Percentiles rank a stretch among this genome's conserved stretches.
Evolutionary conservation across 2,113 vertebrate species (phyloP).

Genomic region (Nestor notabilis): DNA sequence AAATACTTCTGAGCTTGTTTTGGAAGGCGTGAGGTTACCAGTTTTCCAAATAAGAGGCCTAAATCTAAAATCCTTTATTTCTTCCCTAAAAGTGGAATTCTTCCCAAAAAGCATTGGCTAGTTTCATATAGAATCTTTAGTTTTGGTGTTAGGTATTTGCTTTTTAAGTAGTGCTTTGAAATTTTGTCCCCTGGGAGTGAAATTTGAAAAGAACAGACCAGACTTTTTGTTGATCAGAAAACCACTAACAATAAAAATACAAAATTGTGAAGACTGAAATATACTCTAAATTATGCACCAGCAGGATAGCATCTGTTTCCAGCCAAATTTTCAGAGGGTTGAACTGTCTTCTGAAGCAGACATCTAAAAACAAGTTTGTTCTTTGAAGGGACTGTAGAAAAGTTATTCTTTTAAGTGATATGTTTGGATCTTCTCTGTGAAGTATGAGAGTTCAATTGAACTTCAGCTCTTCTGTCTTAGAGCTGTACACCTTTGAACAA

Average conservation of each 20-base stretch:
- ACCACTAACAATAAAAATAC: background rate
- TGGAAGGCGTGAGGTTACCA: background rate
- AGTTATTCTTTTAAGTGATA: background rate
- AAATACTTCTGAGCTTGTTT: background rate
- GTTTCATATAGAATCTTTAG: background rate
- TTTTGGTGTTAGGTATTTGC: background rate
- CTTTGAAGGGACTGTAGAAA: background rate
- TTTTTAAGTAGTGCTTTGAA: background rate
- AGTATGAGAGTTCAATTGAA: background rate
- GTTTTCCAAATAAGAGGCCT: background rate
- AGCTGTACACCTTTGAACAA: background rate
- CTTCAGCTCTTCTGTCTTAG: background rate
- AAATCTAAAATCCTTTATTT: background rate
- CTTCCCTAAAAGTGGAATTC: background rate
- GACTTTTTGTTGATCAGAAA: background rate
- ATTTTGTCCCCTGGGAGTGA: background rate
- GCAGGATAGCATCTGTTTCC: background rate
- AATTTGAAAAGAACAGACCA: background rate
- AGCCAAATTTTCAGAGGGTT: background rate
- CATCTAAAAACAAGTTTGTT: background rate
- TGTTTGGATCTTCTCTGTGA: background rate
- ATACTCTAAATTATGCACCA: background rate
- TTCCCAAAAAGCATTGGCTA: background rate
- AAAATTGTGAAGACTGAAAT: background rate
- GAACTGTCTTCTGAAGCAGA: background rate